Base-by-base conservation (phyloP, 1,140 invertebrate genomes). In the Penaeus japonicus region DNA sequence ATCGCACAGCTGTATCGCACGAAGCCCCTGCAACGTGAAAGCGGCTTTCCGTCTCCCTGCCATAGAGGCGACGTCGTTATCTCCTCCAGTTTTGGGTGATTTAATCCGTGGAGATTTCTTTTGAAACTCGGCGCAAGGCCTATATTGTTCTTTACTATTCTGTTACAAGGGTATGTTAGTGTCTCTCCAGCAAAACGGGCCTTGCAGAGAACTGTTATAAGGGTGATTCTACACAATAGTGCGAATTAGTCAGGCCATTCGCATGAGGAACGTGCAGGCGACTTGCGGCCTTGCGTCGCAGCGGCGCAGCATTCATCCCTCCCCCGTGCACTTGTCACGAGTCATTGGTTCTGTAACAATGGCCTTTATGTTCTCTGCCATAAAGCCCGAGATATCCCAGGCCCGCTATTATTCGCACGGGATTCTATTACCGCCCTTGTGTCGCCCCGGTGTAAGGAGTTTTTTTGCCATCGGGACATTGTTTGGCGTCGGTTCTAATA, bases 341-440 rank as follows among this genome's bases (percentile, higher is more conserved):
- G 80, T 88, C 86, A 88, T 88, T 88, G 86, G 59, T 53, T 82
- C 80, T 73, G 27, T 83, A 77, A 88, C 86, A 88, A 88, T 88
- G 70, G 86, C 79, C 86, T 88, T 88, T 88, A 88, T 88, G 86
- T 88, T 83, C 86, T 73, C 86, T 53, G 54, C 47, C 86, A 88
- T 88, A 88, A 88, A 83, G 80, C 47, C 70, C 73, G 79, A 81
- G 27, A 65, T 73, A 55, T 83, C 78, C 79, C 78, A 22, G 57
- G 18, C 27, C 35, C 79, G 30, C 62, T 39, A 54, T 65, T 73
- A 47, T 57, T 53, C 62, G 47, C 57, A 4, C 27, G 57, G 75
- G 32, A 22, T 47, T 82, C 62, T 27, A 17, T 54, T 65, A 39
- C 54, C 84, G 30, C 62, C 62, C 35, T 12, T 30, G 4, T 65